Evolutionary conservation across 2,113 vertebrate species (phyloP).

Genomic region (Hiodon alosoides): DNA sequence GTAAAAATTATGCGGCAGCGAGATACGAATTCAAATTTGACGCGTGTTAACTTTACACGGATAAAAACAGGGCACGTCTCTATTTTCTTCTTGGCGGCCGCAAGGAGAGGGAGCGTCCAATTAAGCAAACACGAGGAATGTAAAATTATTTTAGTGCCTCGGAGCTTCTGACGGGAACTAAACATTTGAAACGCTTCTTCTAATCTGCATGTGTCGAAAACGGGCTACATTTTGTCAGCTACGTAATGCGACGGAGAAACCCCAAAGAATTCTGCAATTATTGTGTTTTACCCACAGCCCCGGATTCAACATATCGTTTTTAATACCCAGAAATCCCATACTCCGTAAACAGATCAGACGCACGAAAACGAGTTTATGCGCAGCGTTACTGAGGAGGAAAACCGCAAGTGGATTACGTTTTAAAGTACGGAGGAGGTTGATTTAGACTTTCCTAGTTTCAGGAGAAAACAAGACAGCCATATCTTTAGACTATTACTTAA

Average conservation of each 20-base stretch:
- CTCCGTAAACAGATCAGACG: neutral
- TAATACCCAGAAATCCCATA: constrained; percentile 27
- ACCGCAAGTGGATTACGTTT: too few relatives aligned
- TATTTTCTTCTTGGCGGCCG: constrained; percentile 36
- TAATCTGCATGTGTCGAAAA: constrained; percentile 11
- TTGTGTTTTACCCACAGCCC: too few relatives aligned
- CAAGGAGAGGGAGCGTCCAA: constrained; percentile 42
- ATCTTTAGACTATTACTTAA: too few relatives aligned
- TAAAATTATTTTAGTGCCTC: constrained; percentile 19
- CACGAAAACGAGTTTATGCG: neutral
- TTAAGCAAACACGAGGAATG: constrained; percentile 50
- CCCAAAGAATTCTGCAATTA: neutral
- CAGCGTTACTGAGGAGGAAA: too few relatives aligned
- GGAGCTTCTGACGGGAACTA: constrained; percentile 22
- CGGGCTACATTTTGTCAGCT: constrained; percentile 36
- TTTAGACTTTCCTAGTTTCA: too few relatives aligned
- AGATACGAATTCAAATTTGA: constrained; percentile 36
- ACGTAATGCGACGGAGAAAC: constrained; percentile 32
- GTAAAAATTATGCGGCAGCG: constrained; percentile 40
- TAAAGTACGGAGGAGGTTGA: too few relatives aligned
- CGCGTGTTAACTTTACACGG: constrained; percentile 36
- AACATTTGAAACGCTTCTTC: constrained; percentile 33
- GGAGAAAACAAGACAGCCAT: too few relatives aligned
- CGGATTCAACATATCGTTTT: neutral
- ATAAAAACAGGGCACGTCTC: constrained; percentile 28